Conservation (phyloP, 2,888 invertebrate species). For the Microchrysa polita region DNA sequence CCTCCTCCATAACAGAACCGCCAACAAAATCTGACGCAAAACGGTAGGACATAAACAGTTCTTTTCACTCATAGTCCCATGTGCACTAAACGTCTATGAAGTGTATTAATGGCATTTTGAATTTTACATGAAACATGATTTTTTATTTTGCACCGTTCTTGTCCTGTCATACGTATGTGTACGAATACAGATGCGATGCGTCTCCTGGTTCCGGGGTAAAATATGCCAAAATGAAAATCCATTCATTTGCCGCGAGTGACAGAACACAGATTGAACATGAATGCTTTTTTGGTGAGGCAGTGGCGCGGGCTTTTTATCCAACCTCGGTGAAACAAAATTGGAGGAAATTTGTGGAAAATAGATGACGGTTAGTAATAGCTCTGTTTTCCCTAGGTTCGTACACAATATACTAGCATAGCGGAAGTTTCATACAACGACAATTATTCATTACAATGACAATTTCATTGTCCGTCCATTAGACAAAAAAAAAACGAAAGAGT, state of each 20-base stretch:
- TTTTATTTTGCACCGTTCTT: not conserved
- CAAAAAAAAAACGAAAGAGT: no score
- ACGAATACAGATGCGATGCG: no score
- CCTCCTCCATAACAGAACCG: no score
- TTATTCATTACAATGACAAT: conserved; percentile 20
- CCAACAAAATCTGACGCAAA: no score
- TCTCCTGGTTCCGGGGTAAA: not conserved
- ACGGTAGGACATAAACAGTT: no score
- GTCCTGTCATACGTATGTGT: not conserved
- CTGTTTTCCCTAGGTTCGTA: not conserved
- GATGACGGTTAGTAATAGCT: conserved; percentile 7
- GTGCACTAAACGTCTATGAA: conserved; percentile 51
- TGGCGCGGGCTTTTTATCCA: conserved; percentile 2
- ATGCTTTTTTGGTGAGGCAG: not conserved
- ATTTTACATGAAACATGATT: conserved; percentile 51
- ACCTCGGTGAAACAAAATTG: not conserved
- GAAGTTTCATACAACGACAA: not conserved
- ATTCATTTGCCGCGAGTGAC: conserved; percentile 42
- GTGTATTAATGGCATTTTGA: conserved; percentile 52
- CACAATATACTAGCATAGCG: no score
- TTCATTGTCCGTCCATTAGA: not conserved
- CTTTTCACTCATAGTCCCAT: conserved; percentile 43
- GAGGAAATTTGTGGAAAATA: conserved; percentile 18
- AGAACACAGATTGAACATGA: conserved; percentile 39
- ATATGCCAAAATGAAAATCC: conserved; percentile 22